Evolutionary conservation across 2,113 vertebrate species (phyloP).

Genomic region (Solea solea): DNA sequence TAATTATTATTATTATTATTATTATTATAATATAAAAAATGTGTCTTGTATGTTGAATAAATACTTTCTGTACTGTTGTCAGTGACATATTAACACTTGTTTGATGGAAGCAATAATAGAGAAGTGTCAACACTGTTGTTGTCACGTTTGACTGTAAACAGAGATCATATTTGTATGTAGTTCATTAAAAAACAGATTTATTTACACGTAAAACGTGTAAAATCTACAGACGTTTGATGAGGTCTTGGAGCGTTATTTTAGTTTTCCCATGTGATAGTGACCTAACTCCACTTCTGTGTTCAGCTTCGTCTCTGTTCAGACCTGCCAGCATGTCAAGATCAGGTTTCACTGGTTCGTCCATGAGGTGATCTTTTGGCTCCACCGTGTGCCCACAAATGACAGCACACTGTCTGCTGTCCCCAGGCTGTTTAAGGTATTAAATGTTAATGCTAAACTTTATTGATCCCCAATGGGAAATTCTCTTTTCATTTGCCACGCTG

Average conservation of each 20-base stretch:
- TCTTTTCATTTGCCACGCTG: constrained; percentile 43
- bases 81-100: too few species aligned
- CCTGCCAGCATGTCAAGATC: too few species aligned
- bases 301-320: not conserved
- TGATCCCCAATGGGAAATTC: constrained; percentile 42
- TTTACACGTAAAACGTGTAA: not conserved
- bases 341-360: not conserved
- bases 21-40: too few species aligned
- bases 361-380: constrained; percentile 60
- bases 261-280: not conserved
- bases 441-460: constrained; percentile 45
- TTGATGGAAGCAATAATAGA: too few species aligned
- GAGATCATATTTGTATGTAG: not conserved
- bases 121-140: too few species aligned
- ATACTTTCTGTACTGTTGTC: too few species aligned
- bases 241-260: not conserved
- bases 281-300: not conserved
- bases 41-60: too few species aligned
- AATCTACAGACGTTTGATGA: not conserved
- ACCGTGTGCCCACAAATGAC: constrained; percentile 41
- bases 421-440: constrained; percentile 29
- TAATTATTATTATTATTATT: too few species aligned
- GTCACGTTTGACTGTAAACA: not conserved
- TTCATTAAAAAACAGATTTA: not conserved
- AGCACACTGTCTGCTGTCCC: constrained; percentile 6